phyloP scores from a whole-genome alignment of 2,113 vertebrate genomes.

The Odocoileus virginianus region DNA sequence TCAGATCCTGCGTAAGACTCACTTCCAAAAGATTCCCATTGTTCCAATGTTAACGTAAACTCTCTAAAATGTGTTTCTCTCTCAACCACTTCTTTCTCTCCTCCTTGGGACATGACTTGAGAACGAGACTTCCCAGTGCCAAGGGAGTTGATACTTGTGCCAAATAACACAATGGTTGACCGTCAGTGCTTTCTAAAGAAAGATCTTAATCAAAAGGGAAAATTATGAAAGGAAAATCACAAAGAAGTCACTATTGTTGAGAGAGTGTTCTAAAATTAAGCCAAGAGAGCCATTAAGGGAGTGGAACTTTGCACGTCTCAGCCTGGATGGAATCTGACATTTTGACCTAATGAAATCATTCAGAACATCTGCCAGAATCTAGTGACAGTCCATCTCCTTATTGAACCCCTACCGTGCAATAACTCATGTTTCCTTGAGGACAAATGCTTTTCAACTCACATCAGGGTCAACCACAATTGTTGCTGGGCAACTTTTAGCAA shows the following conservation, averaged over 20 bases:
- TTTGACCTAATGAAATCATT: not conserved
- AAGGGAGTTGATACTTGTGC: not conserved
- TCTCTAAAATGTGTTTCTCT: not conserved
- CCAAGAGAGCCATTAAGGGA: not conserved
- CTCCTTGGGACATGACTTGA: not conserved
- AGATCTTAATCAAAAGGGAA: not conserved
- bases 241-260: not conserved
- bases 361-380: not conserved
- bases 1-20: not conserved
- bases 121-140: not conserved
- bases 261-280: not conserved
- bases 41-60: not conserved
- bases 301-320: not conserved
- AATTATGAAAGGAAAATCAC: not conserved
- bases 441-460: not conserved
- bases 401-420: not conserved
- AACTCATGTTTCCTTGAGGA: not conserved
- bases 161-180: not conserved
- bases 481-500: not conserved
- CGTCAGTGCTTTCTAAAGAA: not conserved
- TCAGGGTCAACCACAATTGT: not conserved
- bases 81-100: not conserved
- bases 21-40: not conserved
- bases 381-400: not conserved
- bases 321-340: not conserved